Evolutionary conservation across 2,797 vertebrate genomes (phyloP), one percentile per base, ranked within the genome.

Genomic region (Streptopelia turtur): DNA sequence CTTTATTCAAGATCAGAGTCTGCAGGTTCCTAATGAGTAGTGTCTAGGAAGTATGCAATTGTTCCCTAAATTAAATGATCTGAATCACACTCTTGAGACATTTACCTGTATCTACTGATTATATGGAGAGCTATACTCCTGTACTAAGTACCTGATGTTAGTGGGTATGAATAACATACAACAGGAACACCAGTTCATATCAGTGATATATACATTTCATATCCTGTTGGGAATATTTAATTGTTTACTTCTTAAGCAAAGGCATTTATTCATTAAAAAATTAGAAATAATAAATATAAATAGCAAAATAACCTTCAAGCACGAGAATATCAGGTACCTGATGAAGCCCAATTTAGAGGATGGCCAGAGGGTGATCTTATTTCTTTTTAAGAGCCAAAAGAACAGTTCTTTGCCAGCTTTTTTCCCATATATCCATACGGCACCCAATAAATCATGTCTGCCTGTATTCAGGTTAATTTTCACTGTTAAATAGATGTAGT

Each of bases 401-500:
- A 74, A 18, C 12, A 49, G 7, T 3, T 60, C 76, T 56, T 69
- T 78, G 69, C 61, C 69, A 76, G 37, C 30, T 75, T 92, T 60
- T 83, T 80, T 41, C 68, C 45, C 7, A 2, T 7, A 35, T 13
- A 37, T 72, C 59, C 57, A 4, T 55, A 39, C 41, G 56, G 13
- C 66, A 72, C 15, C 30, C 25, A 31, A 6, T 91, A 88, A 88
- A 93, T 82, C 30, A 50, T 31, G 16, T 78, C 63, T 88, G 35
- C 5, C n/a, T 91, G 8, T 86, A 69, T 45, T 83, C 79, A 94
- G 55, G 23, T 93, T 93, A 83, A 94, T 94, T 94, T 94, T 83
- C 47, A 41, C 55, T 52, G 35, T 66, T 84, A 74, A 72, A 45
- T 56, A 49, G 47, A 13, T 20, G 14, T 68, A 69, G 24, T 50